Conservation (phyloP, 2,888 invertebrate species). For the Malthinus seriepunctatus region DNA sequence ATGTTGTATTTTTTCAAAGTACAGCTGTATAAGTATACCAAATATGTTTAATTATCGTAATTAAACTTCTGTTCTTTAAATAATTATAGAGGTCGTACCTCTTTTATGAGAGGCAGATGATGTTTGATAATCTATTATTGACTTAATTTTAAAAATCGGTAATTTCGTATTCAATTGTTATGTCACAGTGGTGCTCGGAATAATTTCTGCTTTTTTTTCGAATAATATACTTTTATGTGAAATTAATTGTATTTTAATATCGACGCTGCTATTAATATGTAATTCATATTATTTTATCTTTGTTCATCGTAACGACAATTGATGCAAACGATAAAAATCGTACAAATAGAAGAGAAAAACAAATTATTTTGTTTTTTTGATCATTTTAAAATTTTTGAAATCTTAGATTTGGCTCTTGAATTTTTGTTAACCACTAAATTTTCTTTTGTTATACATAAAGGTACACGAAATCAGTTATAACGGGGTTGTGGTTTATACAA, state of each 20-base stretch:
- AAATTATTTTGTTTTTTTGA: not conserved
- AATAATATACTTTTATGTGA: constrained; percentile 11
- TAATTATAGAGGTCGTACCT: constrained; percentile 34
- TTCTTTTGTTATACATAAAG: constrained; percentile 7
- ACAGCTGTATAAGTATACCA: constrained; percentile 23
- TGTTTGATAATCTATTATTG: constrained; percentile 26
- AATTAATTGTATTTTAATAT: constrained; percentile 19
- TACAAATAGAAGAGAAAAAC: not conserved
- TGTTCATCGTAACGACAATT: not conserved
- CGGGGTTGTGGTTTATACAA: constrained; percentile 16
- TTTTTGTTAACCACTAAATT: constrained; percentile 4
- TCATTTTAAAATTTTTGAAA: not conserved
- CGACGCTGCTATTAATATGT: constrained; percentile 7
- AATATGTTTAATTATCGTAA: constrained; percentile 37
- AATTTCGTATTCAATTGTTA: constrained; percentile 17
- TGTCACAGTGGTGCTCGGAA: constrained; percentile 8
- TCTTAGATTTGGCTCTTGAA: not conserved
- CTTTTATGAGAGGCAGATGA: constrained; percentile 38
- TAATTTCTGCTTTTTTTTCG: constrained; percentile 13
- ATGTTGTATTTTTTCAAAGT: constrained; percentile 12
- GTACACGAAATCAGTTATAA: not conserved
- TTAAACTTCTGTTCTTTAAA: constrained; percentile 32
- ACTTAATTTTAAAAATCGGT: constrained; percentile 14
- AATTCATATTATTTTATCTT: constrained; percentile 3
- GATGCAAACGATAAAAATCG: too few relatives aligned